A percentile compares a stretch with the other conserved stretches of the same genome.
phyloP scores from a whole-genome alignment of 2,797 vertebrate genomes.

The Neomorphus geoffroyi region DNA sequence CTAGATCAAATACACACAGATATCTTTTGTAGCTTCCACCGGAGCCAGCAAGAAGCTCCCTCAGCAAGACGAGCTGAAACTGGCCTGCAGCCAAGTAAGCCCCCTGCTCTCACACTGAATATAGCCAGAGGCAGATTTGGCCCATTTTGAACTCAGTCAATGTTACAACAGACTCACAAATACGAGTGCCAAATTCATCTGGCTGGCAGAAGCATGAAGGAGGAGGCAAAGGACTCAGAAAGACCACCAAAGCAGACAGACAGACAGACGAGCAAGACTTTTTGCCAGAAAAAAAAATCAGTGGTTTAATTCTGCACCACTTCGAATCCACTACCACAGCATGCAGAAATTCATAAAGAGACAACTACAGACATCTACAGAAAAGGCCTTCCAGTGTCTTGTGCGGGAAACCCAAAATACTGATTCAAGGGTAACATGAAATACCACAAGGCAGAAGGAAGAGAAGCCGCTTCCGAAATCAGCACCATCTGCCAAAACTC shows the following conservation, averaged over 20 bases:
- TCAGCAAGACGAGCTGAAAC: not conserved
- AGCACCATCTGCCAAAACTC: not conserved
- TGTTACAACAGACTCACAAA: not conserved
- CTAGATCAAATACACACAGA: not conserved
- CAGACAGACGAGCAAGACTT: not conserved
- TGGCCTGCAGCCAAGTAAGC: not conserved
- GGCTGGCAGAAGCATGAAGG: not conserved
- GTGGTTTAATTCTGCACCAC: not conserved
- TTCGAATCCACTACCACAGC: rapidly evolving
- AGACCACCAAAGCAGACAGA: not conserved
- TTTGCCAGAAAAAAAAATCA: not conserved
- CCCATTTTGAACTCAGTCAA: not conserved
- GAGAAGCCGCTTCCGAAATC: not conserved
- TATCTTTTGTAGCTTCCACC: not conserved
- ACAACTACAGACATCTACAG: not conserved
- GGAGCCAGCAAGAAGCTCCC: not conserved
- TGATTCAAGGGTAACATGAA: not conserved
- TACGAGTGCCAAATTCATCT: not conserved
- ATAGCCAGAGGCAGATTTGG: not conserved
- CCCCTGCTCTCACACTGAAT: not conserved
- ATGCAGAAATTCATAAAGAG: rapidly evolving
- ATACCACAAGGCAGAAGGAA: not conserved
- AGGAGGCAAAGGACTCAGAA: not conserved
- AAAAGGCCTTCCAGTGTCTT: not conserved
- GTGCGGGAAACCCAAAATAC: rapidly evolving